Percentiles rank a stretch among this genome's conserved stretches.
These are phyloP conservation scores for Pangasius macronema DNA, from an alignment of 2,797 vertebrate genomes.

Conservation along the genomic window DNA sequence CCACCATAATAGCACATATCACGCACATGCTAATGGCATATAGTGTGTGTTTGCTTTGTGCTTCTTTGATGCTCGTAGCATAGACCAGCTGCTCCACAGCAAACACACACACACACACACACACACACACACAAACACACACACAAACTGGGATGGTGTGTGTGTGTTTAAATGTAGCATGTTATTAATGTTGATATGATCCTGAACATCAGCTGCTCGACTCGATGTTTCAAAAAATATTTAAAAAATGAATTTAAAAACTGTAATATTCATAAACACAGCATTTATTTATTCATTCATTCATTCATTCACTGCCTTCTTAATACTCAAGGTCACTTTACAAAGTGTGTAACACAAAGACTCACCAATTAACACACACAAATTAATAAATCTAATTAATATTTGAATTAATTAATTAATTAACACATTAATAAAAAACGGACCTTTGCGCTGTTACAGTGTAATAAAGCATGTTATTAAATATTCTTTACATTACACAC, in stretches of 20 bases:
- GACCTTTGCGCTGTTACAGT: background rate
- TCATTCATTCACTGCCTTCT: no score
- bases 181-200: slow-evolving; percentile 2
- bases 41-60: slow-evolving; percentile 7
- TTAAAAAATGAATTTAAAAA: no score
- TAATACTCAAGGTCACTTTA: background rate
- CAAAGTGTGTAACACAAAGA: background rate
- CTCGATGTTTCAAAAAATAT: no score
- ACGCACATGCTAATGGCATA: background rate
- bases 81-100: slow-evolving; percentile 26
- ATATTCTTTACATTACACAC: background rate
- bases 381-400: background rate
- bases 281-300: no score
- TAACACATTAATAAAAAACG: background rate
- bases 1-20: background rate
- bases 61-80: background rate
- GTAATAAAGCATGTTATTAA: background rate
- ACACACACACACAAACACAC: slow-evolving; percentile 37
- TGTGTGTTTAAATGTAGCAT: background rate
- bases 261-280: no score
- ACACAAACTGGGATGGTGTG: background rate
- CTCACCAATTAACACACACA: background rate
- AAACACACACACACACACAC: slow-evolving; percentile 29
- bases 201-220: background rate
- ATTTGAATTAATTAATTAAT: background rate